Conservation (phyloP, 2,113 vertebrate species). For the crab-eating macaque (Macaca fascicularis) region DNA sequence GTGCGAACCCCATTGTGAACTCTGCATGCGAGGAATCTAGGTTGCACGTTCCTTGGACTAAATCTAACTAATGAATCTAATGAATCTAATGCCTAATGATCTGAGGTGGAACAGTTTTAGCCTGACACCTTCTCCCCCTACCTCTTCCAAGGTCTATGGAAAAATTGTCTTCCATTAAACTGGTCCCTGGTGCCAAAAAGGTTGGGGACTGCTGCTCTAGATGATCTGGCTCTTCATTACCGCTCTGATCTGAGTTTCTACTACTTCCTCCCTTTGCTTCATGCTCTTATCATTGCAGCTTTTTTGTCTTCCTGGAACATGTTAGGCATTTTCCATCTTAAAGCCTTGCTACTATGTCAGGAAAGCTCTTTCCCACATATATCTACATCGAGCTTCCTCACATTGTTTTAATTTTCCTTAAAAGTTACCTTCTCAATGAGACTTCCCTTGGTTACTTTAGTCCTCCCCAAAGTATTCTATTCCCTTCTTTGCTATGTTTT, state of each 20-base stretch:
- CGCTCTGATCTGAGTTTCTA: background rate
- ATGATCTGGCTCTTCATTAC: background rate
- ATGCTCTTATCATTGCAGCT: background rate
- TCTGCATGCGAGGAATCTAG: no score
- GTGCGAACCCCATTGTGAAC: no score
- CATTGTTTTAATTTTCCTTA: background rate
- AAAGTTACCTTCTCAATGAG: background rate
- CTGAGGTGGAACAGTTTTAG: no score
- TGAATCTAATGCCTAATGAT: no score
- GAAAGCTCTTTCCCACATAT: background rate
- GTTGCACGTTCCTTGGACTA: no score
- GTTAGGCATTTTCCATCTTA: background rate
- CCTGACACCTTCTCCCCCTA: no score
- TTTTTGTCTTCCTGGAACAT: background rate
- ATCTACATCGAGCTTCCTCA: background rate
- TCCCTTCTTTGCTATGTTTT: background rate
- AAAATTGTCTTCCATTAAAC: no score
- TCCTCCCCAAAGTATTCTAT: background rate
- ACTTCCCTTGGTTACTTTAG: background rate
- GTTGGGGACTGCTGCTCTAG: no score
- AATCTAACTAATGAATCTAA: no score
- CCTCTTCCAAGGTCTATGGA: no score
- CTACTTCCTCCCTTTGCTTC: background rate
- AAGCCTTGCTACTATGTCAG: background rate
- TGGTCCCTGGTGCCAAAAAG: no score